phyloP scores from a whole-genome alignment of 2,888 invertebrate genomes.

The Disparrhopalites patrizii region DNA sequence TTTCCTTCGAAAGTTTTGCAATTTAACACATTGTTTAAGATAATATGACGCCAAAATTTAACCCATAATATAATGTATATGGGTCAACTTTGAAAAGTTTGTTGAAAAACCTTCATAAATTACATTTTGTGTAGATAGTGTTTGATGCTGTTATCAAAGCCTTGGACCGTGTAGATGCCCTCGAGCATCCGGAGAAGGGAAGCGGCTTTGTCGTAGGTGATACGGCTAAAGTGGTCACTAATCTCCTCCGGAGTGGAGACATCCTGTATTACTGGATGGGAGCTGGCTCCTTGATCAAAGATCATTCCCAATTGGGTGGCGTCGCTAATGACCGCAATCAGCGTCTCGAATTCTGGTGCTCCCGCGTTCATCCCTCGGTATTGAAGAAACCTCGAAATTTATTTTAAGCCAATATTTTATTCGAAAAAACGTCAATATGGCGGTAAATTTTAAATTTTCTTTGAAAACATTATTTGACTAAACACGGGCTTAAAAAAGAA shows the following conservation, averaged over 20 bases:
- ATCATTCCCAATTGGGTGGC: conserved; percentile 28
- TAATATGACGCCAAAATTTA: neutral
- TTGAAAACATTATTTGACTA: no score
- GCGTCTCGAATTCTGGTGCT: neutral
- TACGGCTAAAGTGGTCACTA: conserved; percentile 27
- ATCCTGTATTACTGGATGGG: conserved; percentile 30
- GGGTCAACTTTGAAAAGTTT: neutral
- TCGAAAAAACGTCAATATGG: no score
- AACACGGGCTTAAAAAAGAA: no score
- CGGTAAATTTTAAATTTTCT: neutral
- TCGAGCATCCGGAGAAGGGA: conserved; percentile 28
- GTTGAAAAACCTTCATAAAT: no score
- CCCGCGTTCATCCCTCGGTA: conserved; percentile 19
- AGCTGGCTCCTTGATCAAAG: conserved; percentile 26
- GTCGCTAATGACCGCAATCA: conserved; percentile 17
- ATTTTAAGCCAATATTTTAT: conserved; percentile 1
- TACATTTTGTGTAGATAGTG: conserved; percentile 29
- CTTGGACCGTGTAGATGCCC: conserved; percentile 9
- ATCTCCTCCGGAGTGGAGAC: conserved; percentile 15
- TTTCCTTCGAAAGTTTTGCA: neutral
- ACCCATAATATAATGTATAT: neutral
- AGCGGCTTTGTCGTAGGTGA: conserved; percentile 34
- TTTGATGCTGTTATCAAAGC: conserved; percentile 24
- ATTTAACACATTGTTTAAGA: no score
- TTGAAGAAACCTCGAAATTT: conserved; percentile 12